Base-by-base conservation (phyloP, 1,140 invertebrate species). In the Euglossa dilemma region DNA sequence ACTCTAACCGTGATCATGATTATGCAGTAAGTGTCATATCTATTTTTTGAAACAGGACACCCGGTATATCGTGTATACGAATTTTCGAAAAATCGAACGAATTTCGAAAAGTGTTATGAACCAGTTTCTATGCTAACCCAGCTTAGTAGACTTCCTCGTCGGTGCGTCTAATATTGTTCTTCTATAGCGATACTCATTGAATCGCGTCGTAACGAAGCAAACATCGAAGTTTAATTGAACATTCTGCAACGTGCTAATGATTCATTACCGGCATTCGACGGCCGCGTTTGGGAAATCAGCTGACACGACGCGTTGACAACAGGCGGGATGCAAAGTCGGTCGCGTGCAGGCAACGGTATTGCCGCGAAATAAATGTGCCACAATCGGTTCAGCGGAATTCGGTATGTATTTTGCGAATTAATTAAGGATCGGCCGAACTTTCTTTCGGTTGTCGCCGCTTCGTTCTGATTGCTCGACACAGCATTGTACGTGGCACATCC, bases 301-400 rank as follows among this genome's bases (percentile, higher is more conserved):
- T 63, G 70, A 73, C 78, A 54, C 20, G 20, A n/a, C 23, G 50
- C 43, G 8, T 73, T 63, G 16, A 50, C 25, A 23, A n/a, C 12
- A 43, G 20, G 12, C 28, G 20, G 28, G 9, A 23, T 23, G 54
- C 67, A 61, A 80, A 73, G 78, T 83, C 57, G 80, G 64, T 47
- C 45, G 47, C 12, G 25, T 14, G 23, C 28, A 9, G 63, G 67
- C 70, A 80, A 73, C 69, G 70, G 70, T 76, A 77, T 61, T 50
- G 28, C 23, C 28, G 18, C 56, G 52, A 52, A 69, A 77, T 43
- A 72, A 73, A 56, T n/a, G 73, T 77, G 64, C 54, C 66, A 77
- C 63, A 36, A 67, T 76, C 28, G 28, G n/a, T n/a, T 66, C 50
- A 12, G 18, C 43, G 11, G 43, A 72, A 6, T 72, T 25, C 9